These are phyloP conservation scores for Callitettix versicolor DNA, from an alignment of 1,140 invertebrate genomes.

Conservation along the genomic window DNA sequence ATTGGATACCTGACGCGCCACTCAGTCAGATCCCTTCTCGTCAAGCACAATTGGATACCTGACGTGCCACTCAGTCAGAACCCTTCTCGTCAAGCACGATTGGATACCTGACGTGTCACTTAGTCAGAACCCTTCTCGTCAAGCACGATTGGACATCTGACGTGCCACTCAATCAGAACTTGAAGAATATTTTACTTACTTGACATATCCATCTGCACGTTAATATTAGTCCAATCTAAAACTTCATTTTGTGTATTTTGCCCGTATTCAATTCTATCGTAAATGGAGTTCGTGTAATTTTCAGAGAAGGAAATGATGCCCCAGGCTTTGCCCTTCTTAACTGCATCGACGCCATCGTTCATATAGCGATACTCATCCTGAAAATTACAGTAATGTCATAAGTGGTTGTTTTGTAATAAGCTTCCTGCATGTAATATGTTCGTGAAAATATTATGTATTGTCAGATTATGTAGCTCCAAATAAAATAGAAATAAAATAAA, in stretches of 20 bases:
- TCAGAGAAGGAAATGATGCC: slow-evolving; percentile 72
- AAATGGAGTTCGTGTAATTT: slow-evolving; percentile 74
- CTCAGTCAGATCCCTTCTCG: no score
- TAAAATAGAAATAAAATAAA: not conserved
- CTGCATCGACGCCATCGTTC: slow-evolving; percentile 52
- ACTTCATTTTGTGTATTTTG: slow-evolving; percentile 60
- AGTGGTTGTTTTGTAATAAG: no score
- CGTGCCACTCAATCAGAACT: no score
- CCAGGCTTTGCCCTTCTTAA: slow-evolving; percentile 66
- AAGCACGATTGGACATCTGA: no score
- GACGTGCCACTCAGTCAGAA: no score
- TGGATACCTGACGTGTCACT: no score
- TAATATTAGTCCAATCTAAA: slow-evolving; percentile 64
- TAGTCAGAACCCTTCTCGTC: no score
- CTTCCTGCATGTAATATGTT: no score
- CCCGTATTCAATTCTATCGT: slow-evolving; percentile 56
- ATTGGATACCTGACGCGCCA: no score
- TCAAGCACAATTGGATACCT: no score
- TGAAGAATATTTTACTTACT: slow-evolving; percentile 42
- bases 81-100: no score
- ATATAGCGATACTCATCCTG: slow-evolving; percentile 18
- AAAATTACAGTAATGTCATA: slow-evolving; percentile 6
- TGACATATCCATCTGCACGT: slow-evolving; percentile 83
- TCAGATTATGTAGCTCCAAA: not conserved
- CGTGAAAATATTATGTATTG: not conserved